Base-by-base conservation (phyloP, 2,797 vertebrate species). In the Brachyalestes nurse region DNA sequence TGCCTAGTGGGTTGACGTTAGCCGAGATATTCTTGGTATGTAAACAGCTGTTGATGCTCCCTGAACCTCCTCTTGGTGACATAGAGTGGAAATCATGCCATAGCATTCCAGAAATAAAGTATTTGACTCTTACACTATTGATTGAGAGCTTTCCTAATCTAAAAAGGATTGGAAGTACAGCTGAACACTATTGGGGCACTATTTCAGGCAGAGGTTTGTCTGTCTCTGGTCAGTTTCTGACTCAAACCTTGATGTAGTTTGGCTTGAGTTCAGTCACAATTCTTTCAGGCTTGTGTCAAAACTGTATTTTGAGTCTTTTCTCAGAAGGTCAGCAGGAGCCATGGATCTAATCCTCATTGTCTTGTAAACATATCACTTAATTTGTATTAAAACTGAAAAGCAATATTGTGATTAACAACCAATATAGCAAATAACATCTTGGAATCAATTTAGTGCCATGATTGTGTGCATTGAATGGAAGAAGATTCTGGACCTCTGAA, bases 1-100 rank as follows among this genome's bases (percentile, higher is more conserved):
- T 14, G 4, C 3, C 25, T 67, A 55, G 61, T 61, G 64, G 21
- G 60, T 69, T 28, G 28, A n/a, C 7, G 14, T 53, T 25, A 51
- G 47, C 47, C 2, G 47, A 77, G 61, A 40, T 73, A 67, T 60
- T 61, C 17, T 38, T 10, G 8, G 61, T 49, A 62, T 51, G 42
- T 67, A 60, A 67, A 67, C 55, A 73, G 69, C 66, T 58, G 66
- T 55, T 64, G 77, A 51, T 53, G 14, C 14, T 53, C 75, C 16
- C 19, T 66, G 28, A 16, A 28, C 12, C 19, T 55, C 9, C 23
- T 53, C 47, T 9, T 19, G 12, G 16, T 71, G 14, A 21, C 38
- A 25, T 25, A 16, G 0, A 49, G 23, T 47, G 17, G 17, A 34
- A 55, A 34, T 55, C 25, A 19, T 21, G 9, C 70, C 28, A 66